Evolutionary conservation across 92 coral and sea anemone genomes (phyloP).

Genomic region (Meandrina meandrites): DNA sequence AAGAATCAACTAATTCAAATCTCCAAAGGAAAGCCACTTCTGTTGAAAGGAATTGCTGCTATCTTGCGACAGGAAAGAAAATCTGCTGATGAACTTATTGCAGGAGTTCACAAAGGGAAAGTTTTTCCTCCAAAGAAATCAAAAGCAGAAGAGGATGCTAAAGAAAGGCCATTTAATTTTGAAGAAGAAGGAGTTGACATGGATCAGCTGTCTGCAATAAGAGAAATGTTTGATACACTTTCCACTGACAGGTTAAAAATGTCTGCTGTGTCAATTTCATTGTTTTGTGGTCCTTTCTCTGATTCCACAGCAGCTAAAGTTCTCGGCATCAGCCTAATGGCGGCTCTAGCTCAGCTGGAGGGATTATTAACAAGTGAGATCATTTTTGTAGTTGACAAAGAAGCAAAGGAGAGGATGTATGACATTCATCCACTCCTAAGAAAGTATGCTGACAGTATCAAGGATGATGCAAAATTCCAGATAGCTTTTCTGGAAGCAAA

Average conservation of each 20-base stretch:
- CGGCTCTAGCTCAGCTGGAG: slow-evolving; percentile 57
- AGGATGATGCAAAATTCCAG: slow-evolving; percentile 15
- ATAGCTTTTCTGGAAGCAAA: slow-evolving; percentile 49
- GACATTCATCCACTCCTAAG: slow-evolving; percentile 71
- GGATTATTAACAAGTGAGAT: slow-evolving; percentile 41
- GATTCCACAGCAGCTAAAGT: slow-evolving; percentile 58
- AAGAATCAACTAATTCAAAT: neutral
- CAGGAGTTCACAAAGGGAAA: slow-evolving; percentile 16
- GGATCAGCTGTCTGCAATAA: slow-evolving; percentile 27
- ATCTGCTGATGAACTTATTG: neutral
- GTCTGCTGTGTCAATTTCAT: slow-evolving; percentile 66
- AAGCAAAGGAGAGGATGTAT: slow-evolving; percentile 53
- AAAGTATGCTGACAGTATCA: slow-evolving; percentile 54
- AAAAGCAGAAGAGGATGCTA: slow-evolving; percentile 6
- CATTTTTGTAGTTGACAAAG: slow-evolving; percentile 28
- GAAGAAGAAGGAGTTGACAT: slow-evolving; percentile 27
- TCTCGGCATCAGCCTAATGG: slow-evolving; percentile 21
- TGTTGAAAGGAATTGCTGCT: slow-evolving; percentile 8
- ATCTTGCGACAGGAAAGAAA: slow-evolving; percentile 11
- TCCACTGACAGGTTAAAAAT: slow-evolving; percentile 54
- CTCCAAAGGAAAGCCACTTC: slow-evolving; percentile 13
- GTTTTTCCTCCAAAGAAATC: neutral
- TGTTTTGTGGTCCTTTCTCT: slow-evolving; percentile 66
- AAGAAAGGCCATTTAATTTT: slow-evolving; percentile 21
- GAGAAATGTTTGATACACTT: slow-evolving; percentile 55